Conservation (phyloP, 2,888 invertebrate genomes). For the Chrysodeixis includens region DNA sequence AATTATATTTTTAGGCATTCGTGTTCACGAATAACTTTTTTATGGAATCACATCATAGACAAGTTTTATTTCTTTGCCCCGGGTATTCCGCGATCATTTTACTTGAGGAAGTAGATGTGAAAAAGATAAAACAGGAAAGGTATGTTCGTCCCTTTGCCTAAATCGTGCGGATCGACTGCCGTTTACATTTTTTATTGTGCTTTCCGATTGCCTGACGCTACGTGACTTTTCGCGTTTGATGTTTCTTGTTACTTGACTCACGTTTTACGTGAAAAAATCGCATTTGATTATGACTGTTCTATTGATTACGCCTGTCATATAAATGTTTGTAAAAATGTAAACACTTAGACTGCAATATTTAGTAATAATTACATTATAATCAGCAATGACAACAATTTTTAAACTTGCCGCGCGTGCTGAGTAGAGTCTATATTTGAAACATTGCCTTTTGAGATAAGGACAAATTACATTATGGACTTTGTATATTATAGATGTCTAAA, state of each 20-base stretch:
- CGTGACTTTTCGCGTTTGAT: constrained; percentile 70
- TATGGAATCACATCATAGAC: background rate
- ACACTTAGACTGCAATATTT: too few relatives aligned
- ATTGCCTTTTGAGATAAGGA: background rate
- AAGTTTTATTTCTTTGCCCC: background rate
- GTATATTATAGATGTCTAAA: too few relatives aligned
- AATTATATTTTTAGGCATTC: too few relatives aligned
- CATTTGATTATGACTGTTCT: background rate
- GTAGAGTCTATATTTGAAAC: background rate
- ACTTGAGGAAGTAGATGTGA: background rate
- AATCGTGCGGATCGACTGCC: constrained; percentile 66
- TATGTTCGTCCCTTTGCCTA: constrained; percentile 67
- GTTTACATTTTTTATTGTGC: constrained; percentile 69
- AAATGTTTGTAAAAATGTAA: too few relatives aligned
- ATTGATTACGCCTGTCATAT: too few relatives aligned
- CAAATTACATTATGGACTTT: too few relatives aligned
- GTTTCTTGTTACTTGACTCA: constrained; percentile 26
- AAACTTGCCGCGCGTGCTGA: background rate
- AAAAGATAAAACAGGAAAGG: constrained; percentile 62
- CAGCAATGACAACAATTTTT: background rate
- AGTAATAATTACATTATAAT: too few relatives aligned
- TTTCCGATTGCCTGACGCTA: constrained; percentile 60
- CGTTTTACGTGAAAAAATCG: background rate
- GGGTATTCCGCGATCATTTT: background rate
- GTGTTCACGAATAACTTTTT: background rate